These are phyloP conservation scores for Lanistes nyassanus DNA, from an alignment of 1,140 invertebrate species.

Conservation along the genomic window DNA sequence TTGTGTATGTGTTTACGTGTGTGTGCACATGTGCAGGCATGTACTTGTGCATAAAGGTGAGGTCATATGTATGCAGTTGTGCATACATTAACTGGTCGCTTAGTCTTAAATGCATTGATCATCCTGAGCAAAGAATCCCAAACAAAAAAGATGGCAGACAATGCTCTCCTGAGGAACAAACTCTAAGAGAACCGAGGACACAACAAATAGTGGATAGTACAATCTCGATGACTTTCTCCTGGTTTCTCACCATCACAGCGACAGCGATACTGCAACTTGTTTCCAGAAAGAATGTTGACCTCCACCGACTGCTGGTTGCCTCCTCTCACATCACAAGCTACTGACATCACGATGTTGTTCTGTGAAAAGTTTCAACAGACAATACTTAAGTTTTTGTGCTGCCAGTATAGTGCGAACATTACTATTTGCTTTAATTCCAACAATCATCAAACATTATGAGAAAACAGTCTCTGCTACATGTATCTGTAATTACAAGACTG, in stretches of 20 bases:
- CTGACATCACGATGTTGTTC: constrained; percentile 25
- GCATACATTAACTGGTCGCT: no score
- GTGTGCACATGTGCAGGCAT: neutral
- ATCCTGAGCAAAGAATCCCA: no score
- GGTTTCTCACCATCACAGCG: neutral
- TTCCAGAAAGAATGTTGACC: neutral
- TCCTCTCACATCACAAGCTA: constrained; percentile 1
- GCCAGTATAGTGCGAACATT: no score
- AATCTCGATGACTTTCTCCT: neutral
- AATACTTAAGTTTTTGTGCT: no score
- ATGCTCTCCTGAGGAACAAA: no score
- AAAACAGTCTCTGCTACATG: no score
- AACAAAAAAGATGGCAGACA: no score
- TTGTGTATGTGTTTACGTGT: constrained; percentile 9
- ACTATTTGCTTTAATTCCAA: no score
- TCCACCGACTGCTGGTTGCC: constrained; percentile 13
- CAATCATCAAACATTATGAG: no score
- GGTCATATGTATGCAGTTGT: neutral
- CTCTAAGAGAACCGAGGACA: constrained; percentile 1
- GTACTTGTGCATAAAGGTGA: neutral
- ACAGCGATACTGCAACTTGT: constrained; percentile 17
- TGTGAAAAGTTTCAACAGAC: no score
- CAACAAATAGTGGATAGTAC: constrained; percentile 5
- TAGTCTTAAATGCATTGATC: no score
- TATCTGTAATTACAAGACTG: no score